Evolutionary conservation across 1,140 invertebrate genomes (phyloP), one percentile per base, ranked within the genome.

Genomic region (Anastrepha ludens): DNA sequence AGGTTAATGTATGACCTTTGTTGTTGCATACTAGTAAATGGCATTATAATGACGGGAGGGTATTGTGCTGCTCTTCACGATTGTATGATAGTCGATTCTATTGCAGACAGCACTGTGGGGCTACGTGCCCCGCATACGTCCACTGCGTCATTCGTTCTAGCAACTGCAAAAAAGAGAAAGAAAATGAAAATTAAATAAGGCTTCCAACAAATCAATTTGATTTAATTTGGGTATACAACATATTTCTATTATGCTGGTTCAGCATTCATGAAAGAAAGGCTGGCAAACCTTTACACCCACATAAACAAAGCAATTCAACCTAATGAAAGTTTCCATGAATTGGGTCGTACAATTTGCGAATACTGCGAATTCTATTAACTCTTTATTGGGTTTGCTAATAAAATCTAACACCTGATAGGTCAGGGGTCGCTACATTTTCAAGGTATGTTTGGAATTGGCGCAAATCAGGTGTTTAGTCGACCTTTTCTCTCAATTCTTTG

Each of bases 1-100:
- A 20, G 47, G 74, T 55, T 55, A 81, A 81, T 55, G 74, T 9
- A 55, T 81, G 74, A 81, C 74, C 74, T 81, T 58, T 81, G 47
- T 81, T 58, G 15, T 81, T 9, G 74, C n/a, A 47, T 9, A 11
- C 44, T 50, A 7, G 13, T 50, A 11, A 81, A 50, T 55, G 50
- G 47, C 47, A 20, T 81, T 55, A 55, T 55, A 47, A 81, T 8
- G n/a, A 55, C 0, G n/a, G 20, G 47, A 55, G 9, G n/a, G 44
- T 8, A n/a, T 47, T 44, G 70, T 74, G 17, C 15, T 17, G 2
- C 17, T 47, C 29, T 13, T 20, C 1, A 41, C 4, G 47, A 41
- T 11, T 74, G 6, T 17, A 47, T 41, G 17, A 17, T 55, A 44
- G n/a, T 50, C n/a, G 13, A 55, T 55, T 55, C 44, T 41, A 55